phyloP scores from a whole-genome alignment of 2,888 invertebrate species.

The Andrena bicolor region DNA sequence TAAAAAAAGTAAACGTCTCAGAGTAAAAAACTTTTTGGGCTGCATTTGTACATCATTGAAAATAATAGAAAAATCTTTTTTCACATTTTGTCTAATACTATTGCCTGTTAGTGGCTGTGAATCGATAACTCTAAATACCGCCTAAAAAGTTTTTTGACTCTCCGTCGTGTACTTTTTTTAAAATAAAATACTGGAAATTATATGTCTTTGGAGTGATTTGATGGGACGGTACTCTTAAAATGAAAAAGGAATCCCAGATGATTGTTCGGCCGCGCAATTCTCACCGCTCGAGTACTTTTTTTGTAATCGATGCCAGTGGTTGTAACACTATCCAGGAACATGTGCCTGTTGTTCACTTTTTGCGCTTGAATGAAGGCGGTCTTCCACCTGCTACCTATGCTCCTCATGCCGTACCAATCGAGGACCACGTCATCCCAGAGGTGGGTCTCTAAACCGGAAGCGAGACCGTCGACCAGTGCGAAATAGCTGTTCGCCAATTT shows the following conservation, averaged over 20 bases:
- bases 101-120: no score
- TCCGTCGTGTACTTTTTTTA: no score
- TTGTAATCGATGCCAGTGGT: conserved; percentile 62
- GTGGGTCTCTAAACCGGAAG: conserved; percentile 85
- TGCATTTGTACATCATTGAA: no score
- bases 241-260: neutral
- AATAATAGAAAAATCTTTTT: no score
- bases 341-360: conserved; percentile 86
- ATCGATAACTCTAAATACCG: no score
- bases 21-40: no score
- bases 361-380: conserved; percentile 86
- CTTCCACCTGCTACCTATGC: conserved; percentile 87
- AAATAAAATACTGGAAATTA: no score
- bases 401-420: conserved; percentile 88
- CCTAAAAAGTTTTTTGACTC: no score
- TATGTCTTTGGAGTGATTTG: no score
- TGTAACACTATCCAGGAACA: conserved; percentile 85
- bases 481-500: conserved; percentile 86
- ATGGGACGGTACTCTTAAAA: neutral
- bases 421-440: conserved; percentile 86
- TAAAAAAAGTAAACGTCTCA: no score
- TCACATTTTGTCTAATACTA: no score
- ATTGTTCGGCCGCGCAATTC: neutral
- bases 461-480: conserved; percentile 86
- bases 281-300: conserved; percentile 48